Conservation (phyloP, 2,888 invertebrate genomes). For the Drosophila limbata region DNA sequence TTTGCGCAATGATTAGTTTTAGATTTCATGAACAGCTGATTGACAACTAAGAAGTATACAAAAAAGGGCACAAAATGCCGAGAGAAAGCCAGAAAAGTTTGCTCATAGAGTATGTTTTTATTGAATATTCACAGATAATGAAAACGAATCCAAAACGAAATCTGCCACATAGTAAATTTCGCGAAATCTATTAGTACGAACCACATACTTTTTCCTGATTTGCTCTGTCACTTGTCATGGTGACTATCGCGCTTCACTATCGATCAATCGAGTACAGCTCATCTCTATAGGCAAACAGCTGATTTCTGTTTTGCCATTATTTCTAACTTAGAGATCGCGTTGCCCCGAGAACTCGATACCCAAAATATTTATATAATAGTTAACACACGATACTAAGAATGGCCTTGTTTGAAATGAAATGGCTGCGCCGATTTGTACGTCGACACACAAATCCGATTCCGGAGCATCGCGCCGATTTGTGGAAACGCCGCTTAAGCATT, state of each 20-base stretch:
- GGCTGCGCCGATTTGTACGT: conserved; percentile 86
- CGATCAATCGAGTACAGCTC: conserved; percentile 9
- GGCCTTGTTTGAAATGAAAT: conserved; percentile 85
- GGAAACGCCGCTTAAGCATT: conserved; percentile 88
- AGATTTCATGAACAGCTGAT: too few relatives aligned
- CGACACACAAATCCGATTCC: conserved; percentile 86
- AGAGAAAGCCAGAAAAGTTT: too few relatives aligned
- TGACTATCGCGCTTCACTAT: conserved; percentile 2
- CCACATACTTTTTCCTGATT: too few relatives aligned
- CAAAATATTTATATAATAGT: conserved; percentile 58
- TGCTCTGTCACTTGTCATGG: not conserved
- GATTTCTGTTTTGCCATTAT: conserved; percentile 49
- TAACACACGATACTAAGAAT: conserved; percentile 59
- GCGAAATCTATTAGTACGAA: too few relatives aligned
- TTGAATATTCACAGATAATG: too few relatives aligned
- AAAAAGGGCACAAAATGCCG: too few relatives aligned
- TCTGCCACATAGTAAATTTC: too few relatives aligned
- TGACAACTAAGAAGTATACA: too few relatives aligned
- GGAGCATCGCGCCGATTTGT: conserved; percentile 86
- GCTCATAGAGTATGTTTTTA: too few relatives aligned
- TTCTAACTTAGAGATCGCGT: conserved; percentile 19
- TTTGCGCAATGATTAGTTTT: too few relatives aligned
- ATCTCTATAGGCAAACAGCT: conserved; percentile 47
- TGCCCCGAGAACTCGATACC: conserved; percentile 5
- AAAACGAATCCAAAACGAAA: too few relatives aligned